A percentile compares a stretch with the other conserved stretches of the same genome.
Conservation (phyloP, 2,797 vertebrate genomes). For the Chrosomus eos region DNA sequence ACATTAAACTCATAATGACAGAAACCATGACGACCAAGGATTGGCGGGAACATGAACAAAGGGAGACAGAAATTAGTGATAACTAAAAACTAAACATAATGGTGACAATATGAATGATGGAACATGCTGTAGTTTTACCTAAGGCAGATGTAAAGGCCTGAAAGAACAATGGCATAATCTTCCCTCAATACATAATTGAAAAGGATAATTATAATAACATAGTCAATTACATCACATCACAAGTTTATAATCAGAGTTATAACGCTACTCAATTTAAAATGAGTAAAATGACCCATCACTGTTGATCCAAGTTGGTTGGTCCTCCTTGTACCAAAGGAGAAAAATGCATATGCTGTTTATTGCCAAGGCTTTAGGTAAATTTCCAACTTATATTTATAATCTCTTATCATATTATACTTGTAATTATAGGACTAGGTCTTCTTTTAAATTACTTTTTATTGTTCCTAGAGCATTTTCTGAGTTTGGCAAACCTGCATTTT, state of each 20-base stretch:
- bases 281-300: too few relatives aligned
- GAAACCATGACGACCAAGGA: too few relatives aligned
- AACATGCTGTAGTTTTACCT: neutral
- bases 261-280: neutral
- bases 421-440: neutral
- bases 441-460: neutral
- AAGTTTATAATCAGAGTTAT: neutral
- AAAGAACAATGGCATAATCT: neutral
- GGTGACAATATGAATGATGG: neutral
- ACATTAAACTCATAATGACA: too few relatives aligned
- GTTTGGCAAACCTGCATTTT: neutral
- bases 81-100: too few relatives aligned
- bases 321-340: too few relatives aligned
- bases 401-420: neutral
- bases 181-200: neutral
- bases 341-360: too few relatives aligned
- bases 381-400: too few relatives aligned
- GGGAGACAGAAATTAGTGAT: too few relatives aligned
- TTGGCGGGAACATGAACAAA: too few relatives aligned
- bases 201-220: neutral
- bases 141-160: neutral
- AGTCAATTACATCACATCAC: neutral
- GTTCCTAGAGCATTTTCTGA: neutral
- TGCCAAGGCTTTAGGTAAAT: too few relatives aligned
- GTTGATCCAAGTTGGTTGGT: too few relatives aligned